Conservation (phyloP, 2,888 invertebrate genomes). For the Clistopyga incitator region DNA sequence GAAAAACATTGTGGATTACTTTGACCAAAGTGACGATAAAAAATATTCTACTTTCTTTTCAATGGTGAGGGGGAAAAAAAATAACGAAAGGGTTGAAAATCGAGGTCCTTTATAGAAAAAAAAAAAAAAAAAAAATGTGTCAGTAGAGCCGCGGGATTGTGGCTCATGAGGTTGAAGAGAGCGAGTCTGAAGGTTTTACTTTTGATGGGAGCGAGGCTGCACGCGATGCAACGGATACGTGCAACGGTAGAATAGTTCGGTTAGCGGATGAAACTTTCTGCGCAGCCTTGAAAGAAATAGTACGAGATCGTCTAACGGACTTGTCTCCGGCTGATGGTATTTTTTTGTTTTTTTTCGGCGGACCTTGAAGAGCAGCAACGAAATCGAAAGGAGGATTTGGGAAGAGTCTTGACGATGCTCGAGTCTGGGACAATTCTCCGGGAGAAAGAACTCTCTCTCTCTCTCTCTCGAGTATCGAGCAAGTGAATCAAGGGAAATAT, state of each 20-base stretch:
- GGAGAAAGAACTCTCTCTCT: background rate
- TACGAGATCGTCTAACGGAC: conserved; percentile 36
- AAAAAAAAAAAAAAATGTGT: background rate
- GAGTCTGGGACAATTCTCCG: background rate
- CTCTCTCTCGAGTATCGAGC: background rate
- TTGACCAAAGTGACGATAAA: background rate
- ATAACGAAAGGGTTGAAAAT: background rate
- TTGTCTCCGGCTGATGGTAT: background rate
- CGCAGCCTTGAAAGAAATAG: conserved; percentile 46
- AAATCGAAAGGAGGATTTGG: background rate
- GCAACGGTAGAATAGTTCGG: conserved; percentile 52
- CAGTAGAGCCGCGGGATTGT: background rate
- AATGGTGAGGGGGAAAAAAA: background rate
- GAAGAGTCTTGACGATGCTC: background rate
- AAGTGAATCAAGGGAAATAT: conserved; percentile 25
- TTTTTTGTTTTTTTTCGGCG: conserved; percentile 9
- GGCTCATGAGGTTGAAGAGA: conserved; percentile 63
- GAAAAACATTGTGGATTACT: background rate
- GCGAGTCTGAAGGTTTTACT: conserved; percentile 57
- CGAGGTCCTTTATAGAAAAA: background rate
- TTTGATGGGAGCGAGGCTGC: conserved; percentile 25
- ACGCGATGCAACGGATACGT: conserved; percentile 57
- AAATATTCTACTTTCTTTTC: background rate
- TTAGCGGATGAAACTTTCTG: conserved; percentile 62
- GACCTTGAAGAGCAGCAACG: background rate